Base-by-base conservation (phyloP, 2,888 invertebrate genomes). In the Euproctis similis region DNA sequence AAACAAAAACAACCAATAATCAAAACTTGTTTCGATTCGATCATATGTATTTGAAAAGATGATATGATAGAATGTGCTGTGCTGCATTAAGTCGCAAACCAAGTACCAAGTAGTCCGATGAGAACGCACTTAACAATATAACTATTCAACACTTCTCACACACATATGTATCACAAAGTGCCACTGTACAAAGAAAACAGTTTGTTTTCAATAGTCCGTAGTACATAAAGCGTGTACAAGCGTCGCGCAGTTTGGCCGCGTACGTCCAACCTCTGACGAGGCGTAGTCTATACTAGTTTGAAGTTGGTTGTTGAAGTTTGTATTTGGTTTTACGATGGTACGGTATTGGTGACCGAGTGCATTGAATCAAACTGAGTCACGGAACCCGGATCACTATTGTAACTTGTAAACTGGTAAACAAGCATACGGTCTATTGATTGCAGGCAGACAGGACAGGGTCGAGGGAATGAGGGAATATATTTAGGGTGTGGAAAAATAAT, bases 1-100 rank as follows among this genome's bases (percentile, higher is more conserved):
- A 72, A 78, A 80, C 73, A 78, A 75, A 72, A 78, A 80, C 73
- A 78, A 78, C 74, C 74, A 77, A 73, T 65, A 73, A 75, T 69
- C 67, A n/a, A 71, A 76, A 74, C 73, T 63, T 75, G 77, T 76
- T 76, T 69, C 54, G 77, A 75, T 76, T 69, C 54, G 59, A 64
- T 70, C 67, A 62, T 69, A 69, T 60, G 63, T 60, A 64, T 60
- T 59, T 68, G 53, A 53, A 63, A 67, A 64, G 59, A 60, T 51
- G 49, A 59, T 51, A 50, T 59, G 62, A 62, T 55, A 48, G 51
- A 53, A 53, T 52, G 50, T 40, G 61, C 43, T 51, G n/a, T n/a
- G n/a, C n/a, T n/a, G n/a, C n/a, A n/a, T n/a, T n/a, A n/a, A 55
- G 46, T 47, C 10, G 21, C 9, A 46, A 54, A 46, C 46, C 42